These are phyloP conservation scores for Tetranychus truncatus DNA, from an alignment of 2,888 invertebrate species.

Conservation along the genomic window DNA sequence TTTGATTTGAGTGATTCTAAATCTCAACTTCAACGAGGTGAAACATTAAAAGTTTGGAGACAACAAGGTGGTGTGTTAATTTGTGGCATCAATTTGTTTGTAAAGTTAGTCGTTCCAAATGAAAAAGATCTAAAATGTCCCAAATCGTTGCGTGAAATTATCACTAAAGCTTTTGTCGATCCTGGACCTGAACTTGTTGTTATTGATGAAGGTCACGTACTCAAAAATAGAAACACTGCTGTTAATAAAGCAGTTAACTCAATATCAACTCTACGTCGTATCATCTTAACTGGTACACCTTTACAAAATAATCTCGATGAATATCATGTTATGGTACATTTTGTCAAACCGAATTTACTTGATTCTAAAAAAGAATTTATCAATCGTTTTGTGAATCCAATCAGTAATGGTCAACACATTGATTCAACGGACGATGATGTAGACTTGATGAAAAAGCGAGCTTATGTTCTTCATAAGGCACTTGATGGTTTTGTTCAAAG, in stretches of 20 bases:
- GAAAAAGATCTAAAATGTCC: conserved; percentile 35
- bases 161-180: conserved; percentile 54
- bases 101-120: conserved; percentile 48
- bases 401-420: conserved; percentile 82
- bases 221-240: conserved; percentile 82
- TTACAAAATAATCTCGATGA: conserved; percentile 89
- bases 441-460: conserved; percentile 76
- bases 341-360: conserved; percentile 84
- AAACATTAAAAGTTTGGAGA: conserved; percentile 58
- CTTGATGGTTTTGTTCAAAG: conserved; percentile 78
- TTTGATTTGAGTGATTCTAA: conserved; percentile 52
- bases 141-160: conserved; percentile 51
- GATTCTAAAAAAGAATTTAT: conserved; percentile 82
- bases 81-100: conserved; percentile 86
- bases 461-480: conserved; percentile 82
- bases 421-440: conserved; percentile 82
- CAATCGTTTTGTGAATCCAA: conserved; percentile 89
- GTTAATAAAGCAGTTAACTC: conserved; percentile 68
- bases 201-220: conserved; percentile 90
- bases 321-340: conserved; percentile 96
- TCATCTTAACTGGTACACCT: conserved; percentile 89
- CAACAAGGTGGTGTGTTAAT: conserved; percentile 71
- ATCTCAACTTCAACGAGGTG: conserved; percentile 54
- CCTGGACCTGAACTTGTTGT: conserved; percentile 84
- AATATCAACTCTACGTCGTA: too few relatives aligned